Conservation (phyloP, 2,113 vertebrate genomes). For the Gambusia affinis region DNA sequence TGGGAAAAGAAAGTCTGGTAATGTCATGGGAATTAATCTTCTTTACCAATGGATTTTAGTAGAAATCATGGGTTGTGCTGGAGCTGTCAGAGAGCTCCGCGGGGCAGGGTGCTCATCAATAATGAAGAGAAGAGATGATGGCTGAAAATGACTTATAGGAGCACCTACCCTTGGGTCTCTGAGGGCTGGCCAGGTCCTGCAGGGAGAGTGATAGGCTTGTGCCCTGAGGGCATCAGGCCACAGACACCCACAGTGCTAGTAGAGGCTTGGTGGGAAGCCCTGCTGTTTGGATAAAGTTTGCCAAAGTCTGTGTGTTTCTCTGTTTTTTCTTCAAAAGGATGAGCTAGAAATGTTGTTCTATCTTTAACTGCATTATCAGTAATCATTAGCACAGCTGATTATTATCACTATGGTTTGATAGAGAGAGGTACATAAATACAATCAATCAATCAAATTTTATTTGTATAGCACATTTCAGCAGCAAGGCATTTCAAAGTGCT, state of each 20-base stretch:
- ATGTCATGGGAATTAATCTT: slow-evolving; percentile 8
- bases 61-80: slow-evolving; percentile 27
- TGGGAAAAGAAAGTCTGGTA: slow-evolving; percentile 22
- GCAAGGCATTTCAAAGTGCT: no score
- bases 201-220: slow-evolving; percentile 61
- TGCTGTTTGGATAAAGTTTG: slow-evolving; percentile 58
- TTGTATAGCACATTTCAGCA: no score
- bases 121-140: slow-evolving; percentile 60
- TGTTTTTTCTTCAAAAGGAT: slow-evolving; percentile 30
- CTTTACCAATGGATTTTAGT: slow-evolving; percentile 2
- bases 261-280: slow-evolving; percentile 47
- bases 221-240: slow-evolving; percentile 60
- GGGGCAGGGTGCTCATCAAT: slow-evolving; percentile 60
- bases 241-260: slow-evolving; percentile 51
- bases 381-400: slow-evolving; percentile 60
- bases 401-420: slow-evolving; percentile 38
- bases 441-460: no score
- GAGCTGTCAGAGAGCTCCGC: slow-evolving; percentile 37
- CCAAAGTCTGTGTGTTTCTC: slow-evolving; percentile 23
- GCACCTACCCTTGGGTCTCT: slow-evolving; percentile 51
- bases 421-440: slow-evolving; percentile 8
- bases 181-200: slow-evolving; percentile 50
- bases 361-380: slow-evolving; percentile 40
- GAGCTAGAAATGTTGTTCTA: slow-evolving; percentile 28
- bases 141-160: slow-evolving; percentile 43